Conservation (phyloP, 2,888 invertebrate genomes). For the Copidosoma aretas region DNA sequence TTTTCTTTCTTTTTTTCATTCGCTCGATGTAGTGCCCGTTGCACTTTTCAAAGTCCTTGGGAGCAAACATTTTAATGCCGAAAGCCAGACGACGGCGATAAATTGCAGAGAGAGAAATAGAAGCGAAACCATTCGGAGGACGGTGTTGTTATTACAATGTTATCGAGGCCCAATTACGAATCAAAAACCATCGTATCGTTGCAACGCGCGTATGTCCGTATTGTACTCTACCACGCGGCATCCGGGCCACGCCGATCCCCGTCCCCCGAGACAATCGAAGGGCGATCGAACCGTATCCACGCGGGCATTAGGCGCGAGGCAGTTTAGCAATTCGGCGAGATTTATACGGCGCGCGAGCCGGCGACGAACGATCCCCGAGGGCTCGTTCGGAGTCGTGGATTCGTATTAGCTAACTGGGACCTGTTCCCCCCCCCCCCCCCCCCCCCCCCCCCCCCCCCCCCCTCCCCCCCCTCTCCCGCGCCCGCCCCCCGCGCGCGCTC, state of each 20-base stretch:
- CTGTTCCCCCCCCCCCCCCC: no score
- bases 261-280: not conserved
- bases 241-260: not conserved
- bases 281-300: not conserved
- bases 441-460: no score
- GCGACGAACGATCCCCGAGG: conserved; percentile 52
- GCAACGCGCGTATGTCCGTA: no score
- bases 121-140: no score
- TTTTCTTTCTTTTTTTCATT: no score
- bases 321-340: not conserved
- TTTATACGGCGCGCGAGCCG: conserved; percentile 14
- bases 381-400: conserved; percentile 52
- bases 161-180: not conserved
- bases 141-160: no score
- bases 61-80: conserved; percentile 9
- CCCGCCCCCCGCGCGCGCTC: no score
- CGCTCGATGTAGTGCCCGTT: not conserved
- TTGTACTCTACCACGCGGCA: no score
- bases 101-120: conserved; percentile 43
- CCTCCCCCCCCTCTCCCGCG: no score
- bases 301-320: not conserved
- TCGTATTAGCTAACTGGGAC: conserved; percentile 58
- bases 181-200: no score
- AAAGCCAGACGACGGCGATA: no score
- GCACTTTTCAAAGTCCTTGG: not conserved